phyloP scores from a whole-genome alignment of 2,888 invertebrate genomes.

The Melanargia galathea region DNA sequence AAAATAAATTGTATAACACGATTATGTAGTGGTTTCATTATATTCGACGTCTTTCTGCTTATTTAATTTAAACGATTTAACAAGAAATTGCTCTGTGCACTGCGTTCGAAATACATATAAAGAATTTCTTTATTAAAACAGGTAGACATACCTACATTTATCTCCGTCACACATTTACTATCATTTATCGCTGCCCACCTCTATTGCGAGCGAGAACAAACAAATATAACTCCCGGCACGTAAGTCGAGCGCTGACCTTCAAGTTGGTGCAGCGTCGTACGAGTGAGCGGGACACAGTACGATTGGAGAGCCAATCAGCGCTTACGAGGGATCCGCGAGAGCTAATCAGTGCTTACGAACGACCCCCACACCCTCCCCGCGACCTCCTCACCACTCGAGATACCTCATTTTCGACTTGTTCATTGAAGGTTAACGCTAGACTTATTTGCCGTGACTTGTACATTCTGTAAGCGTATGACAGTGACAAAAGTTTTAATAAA shows the following conservation, averaged over 20 bases:
- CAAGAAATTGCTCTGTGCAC: conserved; percentile 9
- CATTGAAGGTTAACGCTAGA: no score
- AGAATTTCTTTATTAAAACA: neutral
- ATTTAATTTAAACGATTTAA: conserved; percentile 1
- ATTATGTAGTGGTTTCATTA: conserved; percentile 9
- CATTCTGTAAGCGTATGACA: neutral
- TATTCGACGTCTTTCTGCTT: neutral
- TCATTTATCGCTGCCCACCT: neutral
- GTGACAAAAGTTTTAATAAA: neutral
- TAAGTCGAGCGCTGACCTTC: no score
- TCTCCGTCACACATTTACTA: neutral
- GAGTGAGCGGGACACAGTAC: no score
- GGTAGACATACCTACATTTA: neutral
- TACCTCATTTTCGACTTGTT: no score
- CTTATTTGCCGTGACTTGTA: no score
- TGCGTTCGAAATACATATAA: neutral
- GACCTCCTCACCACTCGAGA: no score
- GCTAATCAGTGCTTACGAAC: no score
- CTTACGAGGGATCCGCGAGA: no score
- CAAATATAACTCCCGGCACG: no score
- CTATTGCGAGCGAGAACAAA: neutral
- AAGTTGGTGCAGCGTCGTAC: no score
- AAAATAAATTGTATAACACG: conserved; percentile 2
- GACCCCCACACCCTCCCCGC: no score
- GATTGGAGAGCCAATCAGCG: no score